Evolutionary conservation across 1,140 invertebrate species (phyloP), one percentile per base, ranked within the genome.

Genomic region (Drosophila serrata): DNA sequence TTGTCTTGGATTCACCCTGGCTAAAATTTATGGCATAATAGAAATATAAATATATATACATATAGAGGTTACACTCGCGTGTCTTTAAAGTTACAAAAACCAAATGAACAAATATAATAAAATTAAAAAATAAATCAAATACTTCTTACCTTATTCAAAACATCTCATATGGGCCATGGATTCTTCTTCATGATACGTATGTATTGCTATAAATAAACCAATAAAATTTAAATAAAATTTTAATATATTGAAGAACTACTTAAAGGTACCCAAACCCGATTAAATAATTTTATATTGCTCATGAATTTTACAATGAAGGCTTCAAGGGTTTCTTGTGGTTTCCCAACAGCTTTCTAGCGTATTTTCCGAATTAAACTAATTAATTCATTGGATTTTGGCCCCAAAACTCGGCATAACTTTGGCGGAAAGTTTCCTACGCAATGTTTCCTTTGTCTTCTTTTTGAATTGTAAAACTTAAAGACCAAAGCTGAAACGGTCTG

Each of bases 361-460:
- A 27, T 42, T 53, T 22, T 53, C 33, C 40, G 70, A 87, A 82
- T 65, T 82, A 75, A 74, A 88, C 84, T 87, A 87, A 87, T 87
- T 87, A 88, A 87, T 87, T 87, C 84, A 88, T 84, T 87, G 77
- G 80, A 70, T 40, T 35, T 69, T 37, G 43, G 35, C 53, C 43
- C 37, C 13, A 8, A 8, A 75, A 76, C 82, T 78, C 70, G 59
- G 57, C 75, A 73, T 79, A 79, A 86, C 74, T 86, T 86, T 78
- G 55, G 39, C 29, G 35, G 46, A 85, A 79, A 86, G 70, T 87
- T 86, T 80, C 69, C 60, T 65, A 43, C 58, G 58, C 67, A 68
- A 58, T 19, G 19, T 19, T 75, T 45, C 22, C 31, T 61, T 76
- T 72, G 57, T 64, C 61, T 43, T 24, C 4, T 24, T 49, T 51